Base-by-base conservation (phyloP, 2,888 invertebrate genomes). In the Machimus rusticus region DNA sequence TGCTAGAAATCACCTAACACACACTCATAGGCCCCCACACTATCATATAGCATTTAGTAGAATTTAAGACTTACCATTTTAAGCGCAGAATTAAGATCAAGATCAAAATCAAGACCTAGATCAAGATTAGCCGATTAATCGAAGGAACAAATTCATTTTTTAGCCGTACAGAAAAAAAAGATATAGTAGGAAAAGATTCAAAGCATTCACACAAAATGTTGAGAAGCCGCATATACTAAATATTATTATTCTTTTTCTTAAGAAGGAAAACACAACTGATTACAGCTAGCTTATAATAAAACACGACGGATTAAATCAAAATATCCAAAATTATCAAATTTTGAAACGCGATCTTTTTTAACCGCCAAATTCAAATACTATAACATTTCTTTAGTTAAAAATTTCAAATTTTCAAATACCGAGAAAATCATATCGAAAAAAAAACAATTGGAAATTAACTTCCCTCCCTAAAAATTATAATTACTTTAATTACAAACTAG, bases 1-100 rank as follows among this genome's bases (percentile, higher is more conserved):
- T 87, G 86, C 51, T 79, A 88, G 87, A 89, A 82, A 81, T 86
- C 86, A 89, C 57, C 79, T 87, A 74, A 88, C 87, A 86, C 85
- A 88, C 78, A 87, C 74, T 82, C 82, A 82, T 82, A 46, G 51
- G 34, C 74, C 66, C 55, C 55, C 76, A 86, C 82, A 82, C 55
- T 87, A 82, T 88, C 81, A n/a, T 28, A 85, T 85, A 85, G 85
- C 78, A 74, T 74, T 74, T 74, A 39, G 74, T 87, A 78, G 57
- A 14, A 78, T 66, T 39, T 86, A 87, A 88, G 87, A 85, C 86
- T 87, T 86, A 77, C 46, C 19, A 84, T 34, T 34, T 39, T 39
- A 51, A 34, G 34, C 34, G 6, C 34, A 34, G 34, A 0, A 34
- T 34, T 34, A 34, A 34, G 34, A 6, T 34, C 6, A 31, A 31